Percentiles rank a stretch among this genome's conserved stretches.
Conservation (phyloP, 2,797 vertebrate species). For the Denticeps clupeoides region DNA sequence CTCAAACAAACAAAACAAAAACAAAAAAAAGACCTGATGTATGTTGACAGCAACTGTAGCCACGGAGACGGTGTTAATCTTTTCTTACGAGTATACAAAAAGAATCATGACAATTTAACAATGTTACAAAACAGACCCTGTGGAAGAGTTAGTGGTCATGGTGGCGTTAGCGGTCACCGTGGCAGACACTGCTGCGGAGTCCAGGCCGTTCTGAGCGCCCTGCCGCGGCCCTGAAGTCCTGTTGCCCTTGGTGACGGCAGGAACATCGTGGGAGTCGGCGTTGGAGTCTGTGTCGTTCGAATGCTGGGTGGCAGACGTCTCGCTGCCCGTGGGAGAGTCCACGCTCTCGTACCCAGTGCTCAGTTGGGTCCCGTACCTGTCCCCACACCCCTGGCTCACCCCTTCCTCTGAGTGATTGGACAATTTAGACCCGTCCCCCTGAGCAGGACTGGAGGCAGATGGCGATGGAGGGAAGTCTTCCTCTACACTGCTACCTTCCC, state of each 20-base stretch:
- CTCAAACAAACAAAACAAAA: constrained; percentile 6
- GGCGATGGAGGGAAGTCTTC: constrained; percentile 90
- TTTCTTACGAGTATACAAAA: constrained; percentile 4
- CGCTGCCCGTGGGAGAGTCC: constrained; percentile 98
- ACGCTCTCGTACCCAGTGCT: constrained; percentile 96
- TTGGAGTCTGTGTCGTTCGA: constrained; percentile 99
- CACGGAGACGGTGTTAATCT: not conserved
- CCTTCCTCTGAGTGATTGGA: constrained; percentile 91
- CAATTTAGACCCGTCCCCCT: constrained; percentile 84
- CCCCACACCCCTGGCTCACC: constrained; percentile 64
- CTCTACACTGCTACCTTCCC: constrained; percentile 83
- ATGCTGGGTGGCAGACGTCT: constrained; percentile 96
- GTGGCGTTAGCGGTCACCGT: constrained; percentile 9
- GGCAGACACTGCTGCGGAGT: constrained; percentile 68
- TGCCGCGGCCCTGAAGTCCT: constrained; percentile 94
- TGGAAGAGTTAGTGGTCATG: constrained; percentile 24
- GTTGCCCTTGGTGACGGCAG: constrained; percentile 82
- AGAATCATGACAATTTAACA: constrained; percentile 10
- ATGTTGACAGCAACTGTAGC: constrained; percentile 27
- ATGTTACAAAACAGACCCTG: constrained; percentile 73
- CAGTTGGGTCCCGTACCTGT: constrained; percentile 82
- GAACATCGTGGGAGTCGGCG: constrained; percentile 85
- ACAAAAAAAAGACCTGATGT: constrained; percentile 10
- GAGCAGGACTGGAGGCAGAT: constrained; percentile 75
- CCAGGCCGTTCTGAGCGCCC: constrained; percentile 86